These are phyloP conservation scores for Aurelia aurita DNA, from an alignment of 30 jellyfish, hydroid and myxozoan species.

Conservation along the genomic window DNA sequence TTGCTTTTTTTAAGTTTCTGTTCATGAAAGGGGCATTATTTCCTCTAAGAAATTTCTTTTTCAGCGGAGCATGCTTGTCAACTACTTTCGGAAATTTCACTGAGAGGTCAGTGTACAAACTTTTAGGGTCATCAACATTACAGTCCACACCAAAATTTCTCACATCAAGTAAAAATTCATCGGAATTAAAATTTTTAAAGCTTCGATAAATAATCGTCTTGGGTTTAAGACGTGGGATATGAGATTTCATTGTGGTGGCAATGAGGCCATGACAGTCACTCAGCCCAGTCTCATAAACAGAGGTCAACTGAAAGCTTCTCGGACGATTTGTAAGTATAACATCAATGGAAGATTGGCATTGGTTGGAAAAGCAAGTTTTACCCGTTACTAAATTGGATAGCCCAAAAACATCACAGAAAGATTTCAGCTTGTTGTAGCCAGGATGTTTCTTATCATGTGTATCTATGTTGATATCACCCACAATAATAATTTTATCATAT, in stretches of 20 bases:
- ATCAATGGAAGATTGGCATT: slow-evolving; percentile 12
- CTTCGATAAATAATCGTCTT: slow-evolving; percentile 7
- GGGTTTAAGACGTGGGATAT: slow-evolving; percentile 42
- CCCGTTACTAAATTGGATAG: slow-evolving; percentile 29
- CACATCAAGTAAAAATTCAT: background rate
- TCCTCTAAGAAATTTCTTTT: slow-evolving; percentile 20
- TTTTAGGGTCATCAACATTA: background rate
- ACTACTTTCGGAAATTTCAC: background rate
- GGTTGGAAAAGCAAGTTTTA: slow-evolving; percentile 24
- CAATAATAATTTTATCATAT: slow-evolving; percentile 36
- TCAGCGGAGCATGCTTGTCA: slow-evolving; percentile 45
- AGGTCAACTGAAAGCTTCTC: background rate
- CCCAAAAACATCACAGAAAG: slow-evolving; percentile 41
- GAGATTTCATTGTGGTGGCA: background rate
- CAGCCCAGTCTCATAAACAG: slow-evolving; percentile 28
- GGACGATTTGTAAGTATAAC: slow-evolving; percentile 17
- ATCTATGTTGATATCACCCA: slow-evolving; percentile 48
- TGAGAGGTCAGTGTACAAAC: slow-evolving; percentile 10
- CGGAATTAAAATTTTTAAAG: slow-evolving; percentile 7
- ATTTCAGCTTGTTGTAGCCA: slow-evolving; percentile 20
- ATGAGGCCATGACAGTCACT: slow-evolving; percentile 29
- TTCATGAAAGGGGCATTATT: slow-evolving; percentile 50
- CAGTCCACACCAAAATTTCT: background rate
- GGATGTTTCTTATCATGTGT: slow-evolving; percentile 15
- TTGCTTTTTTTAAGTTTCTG: slow-evolving; percentile 15